Evolutionary conservation across 1,140 invertebrate genomes (phyloP).

Genomic region (Chymomyza costata): DNA sequence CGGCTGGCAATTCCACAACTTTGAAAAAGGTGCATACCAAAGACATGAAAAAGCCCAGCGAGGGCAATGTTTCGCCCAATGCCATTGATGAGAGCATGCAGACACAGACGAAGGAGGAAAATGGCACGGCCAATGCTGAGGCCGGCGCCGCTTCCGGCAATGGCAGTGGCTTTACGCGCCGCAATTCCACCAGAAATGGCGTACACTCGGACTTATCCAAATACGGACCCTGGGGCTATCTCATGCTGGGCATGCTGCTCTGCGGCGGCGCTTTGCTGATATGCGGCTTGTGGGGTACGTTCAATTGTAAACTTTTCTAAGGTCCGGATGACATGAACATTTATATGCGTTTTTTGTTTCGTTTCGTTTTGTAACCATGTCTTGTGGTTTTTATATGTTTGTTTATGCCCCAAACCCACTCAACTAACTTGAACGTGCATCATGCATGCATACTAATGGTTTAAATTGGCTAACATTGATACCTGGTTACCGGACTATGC

Average conservation of each 20-base stretch:
- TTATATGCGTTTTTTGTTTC: slow-evolving; percentile 39
- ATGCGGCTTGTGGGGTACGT: slow-evolving; percentile 80
- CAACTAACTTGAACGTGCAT: slow-evolving; percentile 4
- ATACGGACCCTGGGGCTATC: slow-evolving; percentile 81
- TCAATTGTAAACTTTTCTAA: slow-evolving; percentile 55
- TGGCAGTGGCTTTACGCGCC: slow-evolving; percentile 51
- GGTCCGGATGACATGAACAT: slow-evolving; percentile 54
- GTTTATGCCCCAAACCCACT: too few species aligned
- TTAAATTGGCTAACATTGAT: not conserved
- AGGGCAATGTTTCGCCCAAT: slow-evolving; percentile 46
- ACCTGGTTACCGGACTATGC: too few species aligned
- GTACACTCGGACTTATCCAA: slow-evolving; percentile 77
- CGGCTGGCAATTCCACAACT: slow-evolving; percentile 44
- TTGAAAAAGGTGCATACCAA: slow-evolving; percentile 60
- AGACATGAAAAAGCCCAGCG: slow-evolving; percentile 59
- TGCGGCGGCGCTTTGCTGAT: slow-evolving; percentile 81
- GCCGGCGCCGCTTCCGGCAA: slow-evolving; percentile 5
- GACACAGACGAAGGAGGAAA: slow-evolving; percentile 28
- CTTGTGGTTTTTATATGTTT: slow-evolving; percentile 10
- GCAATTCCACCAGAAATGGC: slow-evolving; percentile 60
- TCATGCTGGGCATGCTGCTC: slow-evolving; percentile 80
- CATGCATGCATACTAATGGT: slow-evolving; percentile 13
- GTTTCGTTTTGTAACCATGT: slow-evolving; percentile 16
- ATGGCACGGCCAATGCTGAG: slow-evolving; percentile 35
- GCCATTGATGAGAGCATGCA: slow-evolving; percentile 32